Conservation (phyloP, 2,888 invertebrate species). For the Holacanthella duospinosa region DNA sequence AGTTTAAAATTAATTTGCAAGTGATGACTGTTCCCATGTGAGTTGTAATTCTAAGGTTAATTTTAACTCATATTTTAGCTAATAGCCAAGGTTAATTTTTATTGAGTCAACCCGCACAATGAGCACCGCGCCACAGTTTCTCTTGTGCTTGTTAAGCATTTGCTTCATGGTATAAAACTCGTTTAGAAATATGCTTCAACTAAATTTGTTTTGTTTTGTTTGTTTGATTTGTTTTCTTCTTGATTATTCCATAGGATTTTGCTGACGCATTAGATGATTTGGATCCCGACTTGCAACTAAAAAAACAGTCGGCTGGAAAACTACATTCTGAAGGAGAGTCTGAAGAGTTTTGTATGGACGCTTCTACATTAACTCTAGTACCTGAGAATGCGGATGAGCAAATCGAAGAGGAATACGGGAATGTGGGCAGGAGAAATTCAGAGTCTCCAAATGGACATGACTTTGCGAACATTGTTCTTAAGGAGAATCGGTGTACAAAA, state of each 20-base stretch:
- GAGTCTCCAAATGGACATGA: slow-evolving; percentile 2
- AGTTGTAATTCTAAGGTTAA: no score
- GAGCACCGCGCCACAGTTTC: no score
- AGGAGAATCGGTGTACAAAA: neutral
- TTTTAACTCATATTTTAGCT: no score
- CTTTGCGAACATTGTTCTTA: neutral
- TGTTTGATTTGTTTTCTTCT: neutral
- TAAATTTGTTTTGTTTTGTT: neutral
- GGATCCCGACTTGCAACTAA: slow-evolving; percentile 5
- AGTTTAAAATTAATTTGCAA: no score
- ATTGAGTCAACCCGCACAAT: no score
- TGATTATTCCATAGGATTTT: slow-evolving; percentile 22
- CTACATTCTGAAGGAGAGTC: slow-evolving; percentile 1
- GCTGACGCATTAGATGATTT: slow-evolving; percentile 32
- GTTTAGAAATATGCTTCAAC: neutral
- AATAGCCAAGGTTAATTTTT: no score
- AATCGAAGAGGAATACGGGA: neutral
- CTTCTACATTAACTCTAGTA: slow-evolving; percentile 2
- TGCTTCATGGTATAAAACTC: neutral
- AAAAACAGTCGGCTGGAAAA: neutral
- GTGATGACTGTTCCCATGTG: no score
- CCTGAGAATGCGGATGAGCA: no score
- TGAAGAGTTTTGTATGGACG: neutral
- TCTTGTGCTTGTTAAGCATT: no score
- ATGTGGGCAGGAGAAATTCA: neutral